Conservation (phyloP, 2,888 invertebrate genomes). For the Tipula confusa region DNA sequence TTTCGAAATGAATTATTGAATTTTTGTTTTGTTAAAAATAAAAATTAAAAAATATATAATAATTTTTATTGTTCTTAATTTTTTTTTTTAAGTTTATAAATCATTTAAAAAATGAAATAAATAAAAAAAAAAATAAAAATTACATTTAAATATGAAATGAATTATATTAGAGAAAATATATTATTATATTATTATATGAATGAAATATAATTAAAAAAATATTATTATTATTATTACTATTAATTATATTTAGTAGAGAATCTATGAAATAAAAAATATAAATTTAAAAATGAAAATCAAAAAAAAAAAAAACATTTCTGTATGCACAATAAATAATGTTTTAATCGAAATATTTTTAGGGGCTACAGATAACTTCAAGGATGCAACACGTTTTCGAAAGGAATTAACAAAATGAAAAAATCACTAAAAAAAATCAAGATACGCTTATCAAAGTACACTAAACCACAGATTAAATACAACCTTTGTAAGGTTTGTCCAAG, state of each 20-base stretch:
- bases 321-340: not conserved
- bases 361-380: too few relatives aligned
- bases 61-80: not conserved
- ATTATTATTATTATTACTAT: not conserved
- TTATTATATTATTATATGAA: constrained; percentile 3
- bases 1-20: not conserved
- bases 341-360: not conserved
- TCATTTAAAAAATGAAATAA: not conserved
- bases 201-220: not conserved
- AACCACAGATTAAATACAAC: too few relatives aligned
- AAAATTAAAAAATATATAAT: not conserved
- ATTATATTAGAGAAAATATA: constrained; percentile 17
- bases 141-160: not conserved
- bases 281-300: not conserved
- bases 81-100: not conserved
- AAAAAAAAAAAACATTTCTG: not conserved
- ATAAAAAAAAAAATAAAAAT: too few relatives aligned
- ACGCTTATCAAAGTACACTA: too few relatives aligned
- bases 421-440: too few relatives aligned
- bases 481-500: too few relatives aligned
- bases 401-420: too few relatives aligned
- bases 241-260: constrained; percentile 25
- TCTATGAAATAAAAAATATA: not conserved
- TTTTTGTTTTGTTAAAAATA: constrained; percentile 7
- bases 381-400: too few relatives aligned